Evolutionary conservation across 2,797 vertebrate genomes (phyloP), one percentile per base, ranked within the genome.

Genomic region (Rhodeus uyekii): DNA sequence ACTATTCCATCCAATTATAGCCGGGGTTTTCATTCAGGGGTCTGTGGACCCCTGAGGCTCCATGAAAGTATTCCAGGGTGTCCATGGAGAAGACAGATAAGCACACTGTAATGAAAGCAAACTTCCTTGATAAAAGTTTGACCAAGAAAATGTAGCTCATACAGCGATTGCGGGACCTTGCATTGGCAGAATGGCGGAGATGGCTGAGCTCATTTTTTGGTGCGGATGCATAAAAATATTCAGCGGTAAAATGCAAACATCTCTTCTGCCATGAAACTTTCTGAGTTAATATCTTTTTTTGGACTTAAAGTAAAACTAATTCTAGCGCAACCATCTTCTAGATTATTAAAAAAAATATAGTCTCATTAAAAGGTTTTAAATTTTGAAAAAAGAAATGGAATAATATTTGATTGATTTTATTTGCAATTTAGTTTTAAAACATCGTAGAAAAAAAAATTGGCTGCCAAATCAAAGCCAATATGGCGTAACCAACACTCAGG

Each of bases 1-100:
- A 67, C 72, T 60, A 65, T 82, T 69, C 27, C 61, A 58, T 67
- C 80, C 74, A 68, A 82, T 82, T 82, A 82, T n/a, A 78, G 34
- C 2, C n/a, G 42, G 42, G 12, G 53, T 60, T 58, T 71, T 69
- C 16, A 65, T 68, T 68, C 63, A 64, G 44, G 63, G 76, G 76
- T 29, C 61, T 38, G 14, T 29, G 46, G n/a, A 78, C 60, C 60
- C 60, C 61, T 78, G 44, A 29, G 76, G 76, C 22, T 78, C 61
- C 60, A 29, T 44, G 61, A 48, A 38, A 67, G 76, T 68, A 38
- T 34, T 50, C 36, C 16, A 67, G 63, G 3, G 34, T 65, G 60
- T 46, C 42, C 29, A 48, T 36, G 14, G 22, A 53, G 14, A 68
- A 53, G 32, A 32, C 29, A 36, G 24, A 78, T 48, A 78, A 55